Evolutionary conservation across 2,113 vertebrate species (phyloP).

Genomic region (Lycocorax pyrrhopterus): DNA sequence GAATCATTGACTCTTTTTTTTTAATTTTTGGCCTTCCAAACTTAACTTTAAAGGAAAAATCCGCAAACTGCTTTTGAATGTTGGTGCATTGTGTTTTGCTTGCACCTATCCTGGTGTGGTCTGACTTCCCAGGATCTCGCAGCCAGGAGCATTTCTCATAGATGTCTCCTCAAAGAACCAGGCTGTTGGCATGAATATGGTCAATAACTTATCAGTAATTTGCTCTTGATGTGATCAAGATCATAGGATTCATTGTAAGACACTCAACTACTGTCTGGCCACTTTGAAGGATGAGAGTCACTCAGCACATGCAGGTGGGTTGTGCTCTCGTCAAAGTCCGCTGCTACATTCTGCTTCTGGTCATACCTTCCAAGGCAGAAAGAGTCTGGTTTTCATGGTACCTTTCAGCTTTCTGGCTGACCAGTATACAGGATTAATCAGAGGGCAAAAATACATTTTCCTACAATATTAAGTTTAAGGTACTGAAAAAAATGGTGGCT

Average conservation of each 20-base stretch:
- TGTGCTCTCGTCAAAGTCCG: background rate
- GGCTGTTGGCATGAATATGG: background rate
- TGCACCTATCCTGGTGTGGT: background rate
- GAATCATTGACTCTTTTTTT: background rate
- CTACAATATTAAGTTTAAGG: background rate
- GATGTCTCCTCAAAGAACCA: background rate
- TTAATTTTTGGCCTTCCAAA: background rate
- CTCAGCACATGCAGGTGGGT: background rate
- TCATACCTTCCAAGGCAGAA: background rate
- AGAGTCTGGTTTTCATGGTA: background rate
- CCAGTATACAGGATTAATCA: background rate
- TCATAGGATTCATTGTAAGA: background rate
- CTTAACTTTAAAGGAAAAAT: background rate
- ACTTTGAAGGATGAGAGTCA: background rate
- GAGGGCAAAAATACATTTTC: background rate
- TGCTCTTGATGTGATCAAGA: background rate
- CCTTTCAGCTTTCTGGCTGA: background rate
- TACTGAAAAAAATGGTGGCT: background rate
- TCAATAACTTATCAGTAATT: background rate
- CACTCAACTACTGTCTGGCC: background rate
- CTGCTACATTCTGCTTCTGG: background rate
- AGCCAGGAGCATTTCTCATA: background rate
- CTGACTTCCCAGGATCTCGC: background rate
- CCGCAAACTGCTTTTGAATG: background rate
- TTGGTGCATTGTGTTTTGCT: background rate